Percentiles rank a stretch among this genome's conserved stretches.
Evolutionary conservation across 2,113 vertebrate species (phyloP).

Genomic region (Scalopus aquaticus): DNA sequence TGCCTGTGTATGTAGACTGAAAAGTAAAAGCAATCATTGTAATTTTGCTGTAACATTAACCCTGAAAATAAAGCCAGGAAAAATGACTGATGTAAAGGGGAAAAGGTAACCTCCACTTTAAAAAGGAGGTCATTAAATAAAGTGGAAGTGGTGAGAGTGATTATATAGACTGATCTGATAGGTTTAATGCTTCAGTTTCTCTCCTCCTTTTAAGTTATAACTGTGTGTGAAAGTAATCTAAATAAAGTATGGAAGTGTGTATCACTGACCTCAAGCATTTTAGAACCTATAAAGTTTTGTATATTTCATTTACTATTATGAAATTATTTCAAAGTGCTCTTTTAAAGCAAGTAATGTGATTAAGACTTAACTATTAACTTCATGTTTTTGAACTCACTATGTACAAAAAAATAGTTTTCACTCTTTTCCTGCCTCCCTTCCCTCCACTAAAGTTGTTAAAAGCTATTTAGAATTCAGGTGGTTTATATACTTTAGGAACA

Average conservation of each 20-base stretch:
- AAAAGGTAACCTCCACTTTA: neutral
- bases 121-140: neutral
- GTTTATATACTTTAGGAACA: neutral
- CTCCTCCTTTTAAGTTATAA: neutral
- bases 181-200: neutral
- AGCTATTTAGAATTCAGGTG: neutral
- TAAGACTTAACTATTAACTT: neutral
- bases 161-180: neutral
- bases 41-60: neutral
- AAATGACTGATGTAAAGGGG: neutral
- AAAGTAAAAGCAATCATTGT: slow-evolving; percentile 35
- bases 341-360: neutral
- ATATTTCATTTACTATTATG: slow-evolving; percentile 5
- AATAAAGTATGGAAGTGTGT: neutral
- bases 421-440: neutral
- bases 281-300: neutral
- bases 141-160: neutral
- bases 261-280: neutral
- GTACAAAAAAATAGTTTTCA: neutral
- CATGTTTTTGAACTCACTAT: neutral
- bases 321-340: neutral
- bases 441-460: neutral
- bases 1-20: neutral
- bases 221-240: neutral
- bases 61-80: neutral